These are phyloP conservation scores for Tribolium freemani DNA, from an alignment of 2,888 invertebrate species.

Conservation along the genomic window DNA sequence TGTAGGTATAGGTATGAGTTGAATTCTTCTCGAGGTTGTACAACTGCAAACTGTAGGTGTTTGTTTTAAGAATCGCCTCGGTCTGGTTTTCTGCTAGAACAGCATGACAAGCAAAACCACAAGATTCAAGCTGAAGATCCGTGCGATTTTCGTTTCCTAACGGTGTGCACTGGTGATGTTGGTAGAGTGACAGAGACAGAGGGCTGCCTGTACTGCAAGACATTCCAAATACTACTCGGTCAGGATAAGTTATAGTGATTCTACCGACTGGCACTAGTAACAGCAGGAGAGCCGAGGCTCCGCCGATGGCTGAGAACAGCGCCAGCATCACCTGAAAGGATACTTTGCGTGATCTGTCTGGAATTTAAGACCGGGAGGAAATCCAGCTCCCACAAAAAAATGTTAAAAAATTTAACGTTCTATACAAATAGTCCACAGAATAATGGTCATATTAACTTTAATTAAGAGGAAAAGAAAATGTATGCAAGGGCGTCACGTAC, in stretches of 20 bases:
- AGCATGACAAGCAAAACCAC: conserved; percentile 75
- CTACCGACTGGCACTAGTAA: conserved; percentile 81
- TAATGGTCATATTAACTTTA: no score
- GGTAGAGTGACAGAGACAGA: conserved; percentile 65
- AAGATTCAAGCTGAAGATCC: conserved; percentile 70
- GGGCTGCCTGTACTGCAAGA: conserved; percentile 67
- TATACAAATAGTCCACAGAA: no score
- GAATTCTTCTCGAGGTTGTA: conserved; percentile 63
- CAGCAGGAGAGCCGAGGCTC: conserved; percentile 76
- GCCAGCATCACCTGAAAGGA: conserved; percentile 75
- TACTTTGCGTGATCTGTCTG: no score
- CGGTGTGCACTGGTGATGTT: conserved; percentile 70
- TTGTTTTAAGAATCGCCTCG: conserved; percentile 69
- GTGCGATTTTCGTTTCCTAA: conserved; percentile 63
- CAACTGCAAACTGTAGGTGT: conserved; percentile 72
- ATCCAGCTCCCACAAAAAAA: no score
- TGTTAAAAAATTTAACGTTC: no score
- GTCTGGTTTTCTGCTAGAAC: conserved; percentile 68
- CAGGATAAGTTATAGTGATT: conserved; percentile 76
- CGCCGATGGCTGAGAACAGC: conserved; percentile 77
- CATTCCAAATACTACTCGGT: conserved; percentile 73
- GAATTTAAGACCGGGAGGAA: no score
- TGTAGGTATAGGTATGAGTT: conserved; percentile 67
- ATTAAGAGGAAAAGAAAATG: no score
- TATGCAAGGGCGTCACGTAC: no score